Percentiles rank a stretch among this genome's conserved stretches.
phyloP scores from a whole-genome alignment of 2,888 invertebrate genomes.

The Papilio demoleus region DNA sequence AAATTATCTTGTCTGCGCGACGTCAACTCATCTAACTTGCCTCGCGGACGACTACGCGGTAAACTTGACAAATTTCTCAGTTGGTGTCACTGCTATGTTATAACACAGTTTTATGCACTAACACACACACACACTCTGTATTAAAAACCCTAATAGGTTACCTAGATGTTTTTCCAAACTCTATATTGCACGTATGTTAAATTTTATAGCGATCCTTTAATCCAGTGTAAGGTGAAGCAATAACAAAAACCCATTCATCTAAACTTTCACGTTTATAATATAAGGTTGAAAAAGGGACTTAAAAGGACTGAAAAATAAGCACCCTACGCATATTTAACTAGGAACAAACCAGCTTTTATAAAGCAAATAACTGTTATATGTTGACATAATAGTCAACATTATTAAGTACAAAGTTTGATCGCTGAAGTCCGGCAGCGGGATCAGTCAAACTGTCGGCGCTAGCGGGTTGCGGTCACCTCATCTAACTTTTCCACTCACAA shows the following conservation, averaged over 20 bases:
- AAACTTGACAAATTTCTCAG: constrained; percentile 12
- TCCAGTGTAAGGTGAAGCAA: too few relatives aligned
- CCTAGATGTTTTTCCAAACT: too few relatives aligned
- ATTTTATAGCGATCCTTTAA: too few relatives aligned
- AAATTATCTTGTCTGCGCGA: constrained; percentile 24
- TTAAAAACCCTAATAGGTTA: too few relatives aligned
- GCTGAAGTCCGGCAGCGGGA: neutral
- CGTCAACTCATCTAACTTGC: constrained; percentile 35
- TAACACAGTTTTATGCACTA: neutral
- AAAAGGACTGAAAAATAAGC: too few relatives aligned
- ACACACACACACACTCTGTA: too few relatives aligned
- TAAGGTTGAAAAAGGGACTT: too few relatives aligned
- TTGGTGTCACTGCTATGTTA: neutral
- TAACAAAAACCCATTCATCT: too few relatives aligned
- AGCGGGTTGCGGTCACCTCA: constrained; percentile 24
- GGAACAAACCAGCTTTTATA: too few relatives aligned
- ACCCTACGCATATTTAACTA: too few relatives aligned
- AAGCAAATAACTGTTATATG: neutral
- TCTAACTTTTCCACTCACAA: constrained; percentile 23
- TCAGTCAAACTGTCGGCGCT: neutral
- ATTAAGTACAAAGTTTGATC: constrained; percentile 1
- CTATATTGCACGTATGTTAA: too few relatives aligned
- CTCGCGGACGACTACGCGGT: neutral
- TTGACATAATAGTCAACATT: neutral
- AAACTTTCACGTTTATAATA: too few relatives aligned